Evolutionary conservation across 2,888 invertebrate species (phyloP), one percentile per base, ranked within the genome.

Genomic region (Hydropsyche betteni): DNA sequence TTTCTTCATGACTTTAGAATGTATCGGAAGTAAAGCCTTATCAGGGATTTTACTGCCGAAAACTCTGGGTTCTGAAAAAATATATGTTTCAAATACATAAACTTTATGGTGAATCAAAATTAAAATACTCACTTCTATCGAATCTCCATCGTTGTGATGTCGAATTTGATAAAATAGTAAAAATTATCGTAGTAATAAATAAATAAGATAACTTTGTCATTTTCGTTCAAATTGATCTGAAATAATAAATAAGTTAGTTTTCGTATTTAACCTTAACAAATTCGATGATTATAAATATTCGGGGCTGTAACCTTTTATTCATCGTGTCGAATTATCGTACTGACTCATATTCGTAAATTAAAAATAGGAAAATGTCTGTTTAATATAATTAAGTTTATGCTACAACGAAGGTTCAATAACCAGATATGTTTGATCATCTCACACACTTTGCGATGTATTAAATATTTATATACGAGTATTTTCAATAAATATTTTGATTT

Each of bases 1-100:
- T 85, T 92, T 93, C 79, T 89, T 87, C 81, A 91, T 90, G 14
- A 93, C 90, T 75, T 88, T 88, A 75, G 87, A 84, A 80, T 89
- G 87, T 72, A 85, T 84, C 0, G 92, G 89, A 76, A 86, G 85
- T 80, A 93, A 83, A 3, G 88, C 88, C 80, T 87, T 85, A 79
- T 84, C 82, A 68, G 89, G 88, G 78, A 90, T 86, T 80, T 84
- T 85, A 80, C 89, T 87, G 44, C 90, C 90, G 83, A 86, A 89
- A 69, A 90, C 81, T 81, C 86, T 85, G 5, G 90, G 91, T 81
- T 86, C 91, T 90, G 82, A 58, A 83, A 81, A 74, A 78, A 75
- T 74, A 24, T 24, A 24, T 2, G 2, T 24, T 24, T 69, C 36
- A 61, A 68, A 73, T 14, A 55, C 8, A 10, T 50, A 12, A 12